These are phyloP conservation scores for Chymomyza caudatula DNA, from an alignment of 2,888 invertebrate genomes.

Conservation along the genomic window DNA sequence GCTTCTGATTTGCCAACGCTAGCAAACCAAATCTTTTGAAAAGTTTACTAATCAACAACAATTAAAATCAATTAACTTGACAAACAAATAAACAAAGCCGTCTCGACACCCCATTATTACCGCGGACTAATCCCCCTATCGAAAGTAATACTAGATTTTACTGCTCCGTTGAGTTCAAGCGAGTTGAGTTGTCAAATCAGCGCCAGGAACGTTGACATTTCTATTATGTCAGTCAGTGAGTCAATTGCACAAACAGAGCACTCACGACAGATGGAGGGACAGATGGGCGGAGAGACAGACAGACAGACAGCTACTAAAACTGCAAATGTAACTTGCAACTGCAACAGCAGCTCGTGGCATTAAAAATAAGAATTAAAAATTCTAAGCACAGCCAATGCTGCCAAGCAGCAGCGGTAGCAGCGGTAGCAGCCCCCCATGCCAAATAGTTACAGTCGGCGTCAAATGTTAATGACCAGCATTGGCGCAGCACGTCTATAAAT, in stretches of 20 bases:
- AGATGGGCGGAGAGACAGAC: not conserved
- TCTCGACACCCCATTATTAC: not conserved
- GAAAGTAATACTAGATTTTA: not conserved
- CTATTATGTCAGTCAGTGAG: conserved; percentile 74
- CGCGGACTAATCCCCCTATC: not conserved
- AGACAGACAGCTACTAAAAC: too few relatives aligned
- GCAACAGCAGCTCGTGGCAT: not conserved
- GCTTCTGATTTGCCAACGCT: not conserved
- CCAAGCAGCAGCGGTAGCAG: not conserved
- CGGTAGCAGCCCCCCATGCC: not conserved
- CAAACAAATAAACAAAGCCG: conserved; percentile 38
- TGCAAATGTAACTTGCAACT: too few relatives aligned
- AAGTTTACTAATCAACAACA: conserved; percentile 50
- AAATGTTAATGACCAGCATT: conserved; percentile 60
- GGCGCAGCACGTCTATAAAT: conserved; percentile 3
- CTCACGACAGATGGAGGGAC: not conserved
- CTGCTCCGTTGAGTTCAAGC: not conserved
- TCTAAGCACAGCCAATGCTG: conserved; percentile 34
- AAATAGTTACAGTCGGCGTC: conserved; percentile 33
- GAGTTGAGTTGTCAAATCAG: conserved; percentile 55
- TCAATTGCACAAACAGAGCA: conserved; percentile 36
- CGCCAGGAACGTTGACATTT: conserved; percentile 64
- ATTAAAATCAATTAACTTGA: conserved; percentile 66
- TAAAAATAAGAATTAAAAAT: conserved; percentile 48
- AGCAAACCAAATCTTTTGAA: not conserved